Evolutionary conservation across 2,797 vertebrate genomes (phyloP).

Genomic region (Bradypodion pumilum): DNA sequence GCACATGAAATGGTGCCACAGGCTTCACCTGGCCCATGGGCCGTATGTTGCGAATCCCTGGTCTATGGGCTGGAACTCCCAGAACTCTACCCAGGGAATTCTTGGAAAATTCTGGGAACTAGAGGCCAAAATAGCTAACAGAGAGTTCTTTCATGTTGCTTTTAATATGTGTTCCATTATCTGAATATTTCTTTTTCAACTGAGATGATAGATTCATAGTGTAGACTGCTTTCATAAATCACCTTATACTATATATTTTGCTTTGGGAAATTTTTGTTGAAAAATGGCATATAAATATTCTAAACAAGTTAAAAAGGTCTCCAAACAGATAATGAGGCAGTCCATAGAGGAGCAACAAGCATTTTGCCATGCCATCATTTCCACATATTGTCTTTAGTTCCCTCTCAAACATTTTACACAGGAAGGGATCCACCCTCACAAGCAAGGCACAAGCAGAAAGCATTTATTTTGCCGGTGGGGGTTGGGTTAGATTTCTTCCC

Average conservation of each 20-base stretch:
- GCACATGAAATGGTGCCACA: no score
- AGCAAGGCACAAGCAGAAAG: background rate
- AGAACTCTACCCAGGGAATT: no score
- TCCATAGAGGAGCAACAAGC: no score
- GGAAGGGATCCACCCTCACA: background rate
- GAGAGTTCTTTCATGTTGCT: no score
- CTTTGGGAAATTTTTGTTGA: background rate
- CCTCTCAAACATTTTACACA: background rate
- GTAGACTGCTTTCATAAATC: background rate
- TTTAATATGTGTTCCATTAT: background rate
- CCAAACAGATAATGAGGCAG: background rate
- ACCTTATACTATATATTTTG: background rate
- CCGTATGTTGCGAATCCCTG: no score
- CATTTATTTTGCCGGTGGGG: background rate
- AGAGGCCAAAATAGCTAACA: no score
- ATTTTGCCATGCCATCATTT: background rate
- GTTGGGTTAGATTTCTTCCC: background rate
- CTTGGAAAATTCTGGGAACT: no score
- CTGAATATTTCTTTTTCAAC: background rate
- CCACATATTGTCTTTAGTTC: background rate
- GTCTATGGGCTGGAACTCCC: no score
- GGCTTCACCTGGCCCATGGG: no score
- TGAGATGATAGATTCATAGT: background rate
- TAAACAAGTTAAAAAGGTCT: background rate
- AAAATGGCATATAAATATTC: background rate